A percentile compares a stretch with the other conserved stretches of the same genome.
These are phyloP conservation scores for Ctenoplectra terminalis DNA, from an alignment of 1,140 invertebrate species.

Conservation along the genomic window DNA sequence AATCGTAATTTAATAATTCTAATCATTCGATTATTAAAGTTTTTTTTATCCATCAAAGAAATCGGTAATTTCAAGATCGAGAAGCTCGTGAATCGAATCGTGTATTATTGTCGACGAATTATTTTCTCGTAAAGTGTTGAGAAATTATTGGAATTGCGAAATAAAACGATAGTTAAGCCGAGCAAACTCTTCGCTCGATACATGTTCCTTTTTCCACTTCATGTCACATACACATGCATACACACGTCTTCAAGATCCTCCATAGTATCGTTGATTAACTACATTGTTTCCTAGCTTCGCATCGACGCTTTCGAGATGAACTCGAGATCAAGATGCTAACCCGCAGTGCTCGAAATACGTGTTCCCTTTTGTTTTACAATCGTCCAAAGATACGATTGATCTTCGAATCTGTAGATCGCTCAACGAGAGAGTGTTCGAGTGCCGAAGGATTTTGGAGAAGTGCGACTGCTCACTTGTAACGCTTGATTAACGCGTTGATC, in stretches of 20 bases:
- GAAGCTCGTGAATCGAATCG: slow-evolving; percentile 39
- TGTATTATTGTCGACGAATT: slow-evolving; percentile 23
- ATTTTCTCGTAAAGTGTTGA: slow-evolving; percentile 50
- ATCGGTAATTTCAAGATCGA: slow-evolving; percentile 15
- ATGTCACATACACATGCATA: slow-evolving; percentile 2
- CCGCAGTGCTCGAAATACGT: slow-evolving; percentile 11
- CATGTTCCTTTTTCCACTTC: slow-evolving; percentile 32
- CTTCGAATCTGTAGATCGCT: slow-evolving; percentile 3
- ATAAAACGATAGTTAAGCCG: slow-evolving; percentile 46
- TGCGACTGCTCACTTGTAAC: slow-evolving; percentile 31
- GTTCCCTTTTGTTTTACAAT: slow-evolving; percentile 6
- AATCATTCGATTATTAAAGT: background rate
- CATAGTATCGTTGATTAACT: slow-evolving; percentile 34
- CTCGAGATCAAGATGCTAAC: slow-evolving; percentile 17
- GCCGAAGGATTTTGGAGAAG: slow-evolving; percentile 24
- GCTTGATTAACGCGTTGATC: slow-evolving; percentile 14
- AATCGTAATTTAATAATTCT: background rate
- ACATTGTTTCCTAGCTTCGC: slow-evolving; percentile 44
- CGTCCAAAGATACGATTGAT: slow-evolving; percentile 2
- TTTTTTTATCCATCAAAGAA: background rate
- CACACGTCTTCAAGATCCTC: slow-evolving; percentile 27
- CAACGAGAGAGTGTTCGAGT: background rate
- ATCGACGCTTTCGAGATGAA: slow-evolving; percentile 29
- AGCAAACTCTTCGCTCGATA: slow-evolving; percentile 47
- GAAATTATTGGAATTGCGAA: slow-evolving; percentile 51